Evolutionary conservation across 1,140 invertebrate species (phyloP).

Genomic region (Nymphalis io): DNA sequence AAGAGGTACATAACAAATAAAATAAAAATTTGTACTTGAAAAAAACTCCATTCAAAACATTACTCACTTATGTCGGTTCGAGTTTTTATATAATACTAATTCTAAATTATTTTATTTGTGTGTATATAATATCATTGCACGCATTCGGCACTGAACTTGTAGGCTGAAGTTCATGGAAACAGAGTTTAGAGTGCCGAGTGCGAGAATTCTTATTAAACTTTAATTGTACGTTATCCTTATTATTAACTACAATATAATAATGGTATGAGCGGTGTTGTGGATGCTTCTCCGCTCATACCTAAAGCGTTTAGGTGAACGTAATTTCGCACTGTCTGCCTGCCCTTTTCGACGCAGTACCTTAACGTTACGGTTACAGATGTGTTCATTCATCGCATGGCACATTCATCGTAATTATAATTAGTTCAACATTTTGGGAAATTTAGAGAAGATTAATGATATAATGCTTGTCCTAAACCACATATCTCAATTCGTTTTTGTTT

Average conservation of each 20-base stretch:
- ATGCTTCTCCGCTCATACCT: conserved; percentile 79
- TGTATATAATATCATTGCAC: conserved; percentile 45
- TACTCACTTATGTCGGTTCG: conserved; percentile 61
- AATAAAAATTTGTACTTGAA: conserved; percentile 77
- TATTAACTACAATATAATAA: conserved; percentile 79
- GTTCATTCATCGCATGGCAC: conserved; percentile 33
- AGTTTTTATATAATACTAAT: conserved; percentile 60
- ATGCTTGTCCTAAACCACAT: background rate
- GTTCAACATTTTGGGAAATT: conserved; percentile 10
- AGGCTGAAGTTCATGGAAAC: conserved; percentile 1
- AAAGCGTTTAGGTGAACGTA: conserved; percentile 78
- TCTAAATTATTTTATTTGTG: conserved; percentile 61
- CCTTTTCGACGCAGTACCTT: conserved; percentile 26
- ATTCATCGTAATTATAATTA: conserved; percentile 21
- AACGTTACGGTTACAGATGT: conserved; percentile 20
- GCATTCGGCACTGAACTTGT: conserved; percentile 42
- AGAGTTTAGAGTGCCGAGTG: conserved; percentile 39
- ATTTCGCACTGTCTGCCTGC: conserved; percentile 63
- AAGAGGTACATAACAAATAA: conserved; percentile 67
- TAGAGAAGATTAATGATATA: too few relatives aligned
- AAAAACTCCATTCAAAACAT: conserved; percentile 69
- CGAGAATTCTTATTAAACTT: conserved; percentile 54
- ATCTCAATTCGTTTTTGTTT: conserved; percentile 11
- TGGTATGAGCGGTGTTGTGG: conserved; percentile 80
- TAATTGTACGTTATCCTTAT: conserved; percentile 71